phyloP scores from a whole-genome alignment of 2,113 vertebrate species.

The Furnarius figulus region DNA sequence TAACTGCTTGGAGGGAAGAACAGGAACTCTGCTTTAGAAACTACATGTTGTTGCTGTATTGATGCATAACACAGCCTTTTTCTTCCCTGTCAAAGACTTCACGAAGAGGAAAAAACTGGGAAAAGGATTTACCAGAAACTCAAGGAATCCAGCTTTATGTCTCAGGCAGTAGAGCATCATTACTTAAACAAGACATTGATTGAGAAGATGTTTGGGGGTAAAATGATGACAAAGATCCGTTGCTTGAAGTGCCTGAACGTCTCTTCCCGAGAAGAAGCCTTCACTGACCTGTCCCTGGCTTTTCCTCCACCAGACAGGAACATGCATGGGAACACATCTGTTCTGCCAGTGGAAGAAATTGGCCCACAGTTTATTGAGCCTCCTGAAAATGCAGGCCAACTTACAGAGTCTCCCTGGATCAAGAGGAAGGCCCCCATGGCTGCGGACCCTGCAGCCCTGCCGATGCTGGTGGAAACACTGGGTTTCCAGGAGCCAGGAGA shows the following conservation, averaged over 20 bases:
- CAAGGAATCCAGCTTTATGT: slow-evolving; percentile 67
- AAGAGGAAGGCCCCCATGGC: slow-evolving; percentile 33
- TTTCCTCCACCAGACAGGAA: slow-evolving; percentile 72
- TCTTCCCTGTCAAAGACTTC: slow-evolving; percentile 66
- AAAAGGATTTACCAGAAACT: slow-evolving; percentile 79
- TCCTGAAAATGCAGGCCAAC: neutral
- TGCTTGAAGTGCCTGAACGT: slow-evolving; percentile 80
- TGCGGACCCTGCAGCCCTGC: neutral
- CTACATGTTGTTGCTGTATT: neutral
- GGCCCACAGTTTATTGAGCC: neutral
- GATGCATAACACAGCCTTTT: neutral
- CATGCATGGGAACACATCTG: neutral
- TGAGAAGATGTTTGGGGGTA: slow-evolving; percentile 85
- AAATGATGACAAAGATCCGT: slow-evolving; percentile 81
- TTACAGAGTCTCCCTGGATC: slow-evolving; percentile 23
- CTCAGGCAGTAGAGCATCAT: slow-evolving; percentile 32
- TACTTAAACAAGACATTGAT: slow-evolving; percentile 72
- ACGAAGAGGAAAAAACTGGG: slow-evolving; percentile 82
- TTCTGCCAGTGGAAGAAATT: slow-evolving; percentile 49
- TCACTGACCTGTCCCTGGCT: slow-evolving; percentile 83
- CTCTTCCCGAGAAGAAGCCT: slow-evolving; percentile 82
- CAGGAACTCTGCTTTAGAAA: neutral
- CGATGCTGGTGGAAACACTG: neutral
- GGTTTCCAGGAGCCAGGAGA: neutral
- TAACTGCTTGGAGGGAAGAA: neutral